Evolutionary conservation across 2,113 vertebrate species (phyloP).

Genomic region (Candoia aspera): DNA sequence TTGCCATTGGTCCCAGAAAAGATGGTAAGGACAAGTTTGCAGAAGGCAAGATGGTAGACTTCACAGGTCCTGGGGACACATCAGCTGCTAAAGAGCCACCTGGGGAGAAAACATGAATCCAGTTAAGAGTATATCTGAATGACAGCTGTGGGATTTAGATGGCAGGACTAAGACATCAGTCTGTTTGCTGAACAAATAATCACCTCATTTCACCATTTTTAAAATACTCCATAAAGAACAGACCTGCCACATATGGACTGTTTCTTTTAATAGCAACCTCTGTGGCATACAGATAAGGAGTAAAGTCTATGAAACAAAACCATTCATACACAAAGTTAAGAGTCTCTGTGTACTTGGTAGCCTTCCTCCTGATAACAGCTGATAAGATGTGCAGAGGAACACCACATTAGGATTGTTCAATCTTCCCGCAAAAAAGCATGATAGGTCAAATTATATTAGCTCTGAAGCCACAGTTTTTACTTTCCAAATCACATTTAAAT

Average conservation of each 20-base stretch:
- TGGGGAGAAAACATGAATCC: slow-evolving; percentile 41
- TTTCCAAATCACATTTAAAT: too few relatives aligned
- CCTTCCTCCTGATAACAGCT: neutral
- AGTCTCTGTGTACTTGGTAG: neutral
- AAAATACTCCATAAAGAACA: neutral
- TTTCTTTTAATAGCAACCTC: neutral
- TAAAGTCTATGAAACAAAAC: neutral
- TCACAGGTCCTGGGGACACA: slow-evolving; percentile 69
- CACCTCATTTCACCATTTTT: neutral
- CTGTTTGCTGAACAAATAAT: neutral
- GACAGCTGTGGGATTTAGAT: neutral
- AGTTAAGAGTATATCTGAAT: neutral
- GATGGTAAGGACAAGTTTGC: slow-evolving; percentile 63
- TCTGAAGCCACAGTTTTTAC: neutral
- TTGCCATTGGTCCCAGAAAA: slow-evolving; percentile 63
- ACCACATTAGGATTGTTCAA: too few relatives aligned
- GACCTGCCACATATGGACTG: too few relatives aligned
- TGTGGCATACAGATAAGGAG: neutral
- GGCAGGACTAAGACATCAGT: neutral
- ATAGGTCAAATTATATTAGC: neutral
- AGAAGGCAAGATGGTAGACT: slow-evolving; percentile 65
- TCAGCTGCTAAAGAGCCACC: slow-evolving; percentile 75
- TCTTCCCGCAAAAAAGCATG: neutral
- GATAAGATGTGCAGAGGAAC: neutral
- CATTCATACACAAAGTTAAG: neutral